Percentiles rank a stretch among this genome's conserved stretches.
phyloP scores from a whole-genome alignment of 1,140 invertebrate species.

The Tetramorium parvispinum region DNA sequence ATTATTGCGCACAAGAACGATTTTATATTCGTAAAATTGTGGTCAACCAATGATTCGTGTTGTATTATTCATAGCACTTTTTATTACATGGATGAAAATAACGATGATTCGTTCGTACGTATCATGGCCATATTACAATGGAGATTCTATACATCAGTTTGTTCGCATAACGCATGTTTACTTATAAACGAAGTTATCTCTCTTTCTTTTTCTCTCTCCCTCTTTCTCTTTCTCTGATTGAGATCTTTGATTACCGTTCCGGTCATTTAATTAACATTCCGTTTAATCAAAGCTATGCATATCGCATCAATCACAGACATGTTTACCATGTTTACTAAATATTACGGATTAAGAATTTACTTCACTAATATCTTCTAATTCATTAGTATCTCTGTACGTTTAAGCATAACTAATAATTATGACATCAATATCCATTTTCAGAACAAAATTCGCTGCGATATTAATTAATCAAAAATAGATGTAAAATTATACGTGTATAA shows the following conservation, averaged over 20 bases:
- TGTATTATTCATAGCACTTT: neutral
- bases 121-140: neutral
- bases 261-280: constrained; percentile 2
- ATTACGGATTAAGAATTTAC: neutral
- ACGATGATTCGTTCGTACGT: neutral
- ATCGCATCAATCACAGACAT: neutral
- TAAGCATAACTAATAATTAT: neutral
- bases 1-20: neutral
- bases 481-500: neutral
- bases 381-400: neutral
- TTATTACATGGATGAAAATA: neutral
- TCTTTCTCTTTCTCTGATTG: neutral
- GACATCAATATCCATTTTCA: neutral
- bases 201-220: neutral
- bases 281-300: constrained; percentile 5
- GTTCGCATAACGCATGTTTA: neutral
- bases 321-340: neutral
- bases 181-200: neutral
- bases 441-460: neutral
- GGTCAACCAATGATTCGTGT: neutral
- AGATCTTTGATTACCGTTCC: constrained; percentile 8
- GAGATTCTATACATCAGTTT: neutral
- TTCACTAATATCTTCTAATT: neutral
- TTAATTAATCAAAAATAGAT: neutral
- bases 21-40: neutral